Conservation (phyloP, 2,888 invertebrate genomes). For the Scaptomyza tumidula region DNA sequence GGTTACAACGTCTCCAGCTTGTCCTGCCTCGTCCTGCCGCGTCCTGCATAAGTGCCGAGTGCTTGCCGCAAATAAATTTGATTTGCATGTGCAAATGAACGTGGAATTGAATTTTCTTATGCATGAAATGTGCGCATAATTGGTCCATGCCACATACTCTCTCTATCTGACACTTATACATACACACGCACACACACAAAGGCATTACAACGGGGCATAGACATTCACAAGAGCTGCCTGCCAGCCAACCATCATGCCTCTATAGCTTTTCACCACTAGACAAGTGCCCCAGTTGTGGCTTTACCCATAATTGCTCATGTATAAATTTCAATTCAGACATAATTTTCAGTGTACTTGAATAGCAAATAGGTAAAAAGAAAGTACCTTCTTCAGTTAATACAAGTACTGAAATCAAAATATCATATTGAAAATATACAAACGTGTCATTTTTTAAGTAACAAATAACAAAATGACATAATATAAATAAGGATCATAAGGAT, state of each 20-base stretch:
- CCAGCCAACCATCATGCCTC: slow-evolving; percentile 36
- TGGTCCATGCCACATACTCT: slow-evolving; percentile 54
- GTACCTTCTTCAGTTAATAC: neutral
- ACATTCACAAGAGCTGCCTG: slow-evolving; percentile 24
- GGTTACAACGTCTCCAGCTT: slow-evolving; percentile 34
- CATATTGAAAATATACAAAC: neutral
- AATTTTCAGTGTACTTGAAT: slow-evolving; percentile 20
- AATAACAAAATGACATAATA: no score
- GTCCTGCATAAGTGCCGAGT: slow-evolving; percentile 61
- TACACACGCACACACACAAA: slow-evolving; percentile 29
- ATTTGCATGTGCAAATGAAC: slow-evolving; percentile 81
- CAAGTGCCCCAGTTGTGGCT: slow-evolving; percentile 51
- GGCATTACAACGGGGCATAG: slow-evolving; percentile 38
- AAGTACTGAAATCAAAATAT: neutral
- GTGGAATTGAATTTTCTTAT: slow-evolving; percentile 82
- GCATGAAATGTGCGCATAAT: slow-evolving; percentile 80
- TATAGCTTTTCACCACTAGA: slow-evolving; percentile 52
- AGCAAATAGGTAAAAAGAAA: slow-evolving; percentile 7
- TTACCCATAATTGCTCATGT: slow-evolving; percentile 55
- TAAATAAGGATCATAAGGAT: no score
- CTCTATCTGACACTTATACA: neutral
- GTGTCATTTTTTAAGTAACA: no score
- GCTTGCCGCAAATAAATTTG: slow-evolving; percentile 78
- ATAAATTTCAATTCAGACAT: slow-evolving; percentile 54
- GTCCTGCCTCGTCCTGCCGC: slow-evolving; percentile 44